phyloP scores from a whole-genome alignment of 2,888 invertebrate genomes.

The Machimus atricapillus region DNA sequence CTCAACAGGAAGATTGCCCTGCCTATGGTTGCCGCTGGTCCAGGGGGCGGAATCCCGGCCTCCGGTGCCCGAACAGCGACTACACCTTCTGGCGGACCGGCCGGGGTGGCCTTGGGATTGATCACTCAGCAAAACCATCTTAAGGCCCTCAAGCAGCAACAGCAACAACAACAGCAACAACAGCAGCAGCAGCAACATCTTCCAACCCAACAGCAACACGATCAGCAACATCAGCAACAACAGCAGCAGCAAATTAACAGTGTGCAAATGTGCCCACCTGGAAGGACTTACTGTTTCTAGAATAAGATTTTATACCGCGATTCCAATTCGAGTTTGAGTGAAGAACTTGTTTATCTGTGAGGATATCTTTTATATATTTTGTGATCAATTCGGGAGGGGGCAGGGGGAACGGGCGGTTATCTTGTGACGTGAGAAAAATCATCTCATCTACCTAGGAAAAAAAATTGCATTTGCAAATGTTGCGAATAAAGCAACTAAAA shows the following conservation, averaged over 20 bases:
- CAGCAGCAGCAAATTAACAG: slow-evolving; percentile 41
- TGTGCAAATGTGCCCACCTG: slow-evolving; percentile 54
- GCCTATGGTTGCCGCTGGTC: slow-evolving; percentile 52
- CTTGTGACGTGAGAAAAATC: neutral
- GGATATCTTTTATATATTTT: slow-evolving; percentile 32
- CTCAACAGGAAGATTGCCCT: slow-evolving; percentile 57
- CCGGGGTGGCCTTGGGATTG: neutral
- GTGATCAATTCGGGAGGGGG: slow-evolving; percentile 8
- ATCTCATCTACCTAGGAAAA: neutral
- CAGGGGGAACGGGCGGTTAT: neutral
- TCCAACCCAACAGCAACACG: slow-evolving; percentile 44
- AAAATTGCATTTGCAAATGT: neutral
- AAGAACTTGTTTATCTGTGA: slow-evolving; percentile 57
- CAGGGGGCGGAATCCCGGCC: neutral
- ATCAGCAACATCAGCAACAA: slow-evolving; percentile 44
- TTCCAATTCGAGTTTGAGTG: slow-evolving; percentile 48
- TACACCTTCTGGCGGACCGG: neutral
- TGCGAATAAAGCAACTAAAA: neutral
- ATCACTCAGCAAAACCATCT: neutral
- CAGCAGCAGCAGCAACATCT: slow-evolving; percentile 45
- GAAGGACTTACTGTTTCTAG: slow-evolving; percentile 60
- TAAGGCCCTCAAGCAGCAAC: slow-evolving; percentile 52
- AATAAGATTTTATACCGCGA: slow-evolving; percentile 52
- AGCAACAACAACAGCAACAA: slow-evolving; percentile 44
- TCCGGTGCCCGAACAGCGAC: neutral